Conservation (phyloP, 1,140 invertebrate genomes). For the Listronotus bonariensis region DNA sequence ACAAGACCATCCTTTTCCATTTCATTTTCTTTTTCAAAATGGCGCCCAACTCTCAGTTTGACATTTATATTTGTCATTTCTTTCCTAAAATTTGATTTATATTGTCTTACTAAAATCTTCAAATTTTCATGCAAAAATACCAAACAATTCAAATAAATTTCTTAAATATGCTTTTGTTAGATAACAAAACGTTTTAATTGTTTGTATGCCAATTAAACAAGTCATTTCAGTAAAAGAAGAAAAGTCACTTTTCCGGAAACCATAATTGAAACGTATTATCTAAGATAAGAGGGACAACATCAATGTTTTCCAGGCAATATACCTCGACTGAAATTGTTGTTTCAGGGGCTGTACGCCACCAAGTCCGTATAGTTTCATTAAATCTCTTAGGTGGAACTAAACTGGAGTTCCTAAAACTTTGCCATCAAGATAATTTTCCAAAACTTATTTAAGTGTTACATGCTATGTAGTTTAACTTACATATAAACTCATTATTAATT, state of each 20-base stretch:
- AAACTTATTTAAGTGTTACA: slow-evolving; percentile 43
- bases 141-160: no score
- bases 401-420: slow-evolving; percentile 41
- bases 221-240: slow-evolving; percentile 5
- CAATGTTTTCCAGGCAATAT: slow-evolving; percentile 44
- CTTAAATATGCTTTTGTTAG: no score
- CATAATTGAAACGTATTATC: slow-evolving; percentile 40
- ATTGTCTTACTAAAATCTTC: no score
- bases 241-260: slow-evolving; percentile 23
- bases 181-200: no score
- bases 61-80: no score
- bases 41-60: no score
- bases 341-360: slow-evolving; percentile 38
- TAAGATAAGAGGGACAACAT: slow-evolving; percentile 41
- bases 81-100: no score
- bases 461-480: slow-evolving; percentile 35
- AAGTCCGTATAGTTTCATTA: slow-evolving; percentile 44
- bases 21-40: no score
- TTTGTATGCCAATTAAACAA: background rate
- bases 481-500: slow-evolving; percentile 39
- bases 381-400: slow-evolving; percentile 44
- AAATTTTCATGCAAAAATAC: no score
- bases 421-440: slow-evolving; percentile 44
- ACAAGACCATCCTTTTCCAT: no score
- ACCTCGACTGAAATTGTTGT: slow-evolving; percentile 42